Evolutionary conservation across 53 echinoderm and acorn worm species (phyloP).

Genomic region (Antedon mediterranea): DNA sequence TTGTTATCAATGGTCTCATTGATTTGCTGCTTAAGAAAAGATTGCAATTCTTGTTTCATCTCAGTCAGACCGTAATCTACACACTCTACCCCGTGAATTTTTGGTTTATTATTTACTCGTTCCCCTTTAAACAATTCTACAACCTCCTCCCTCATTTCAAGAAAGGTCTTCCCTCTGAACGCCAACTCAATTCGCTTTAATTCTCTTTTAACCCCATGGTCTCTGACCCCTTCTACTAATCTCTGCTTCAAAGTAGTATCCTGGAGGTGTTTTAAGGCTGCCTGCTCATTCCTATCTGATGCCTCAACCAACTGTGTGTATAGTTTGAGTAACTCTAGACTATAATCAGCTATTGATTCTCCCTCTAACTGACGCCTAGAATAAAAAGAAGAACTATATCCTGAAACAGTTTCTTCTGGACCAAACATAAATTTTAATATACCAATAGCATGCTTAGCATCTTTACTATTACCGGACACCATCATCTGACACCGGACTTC

Average conservation of each 20-base stretch:
- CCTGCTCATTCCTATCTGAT: background rate
- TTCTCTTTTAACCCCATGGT: conserved; percentile 6
- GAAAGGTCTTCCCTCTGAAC: conserved; percentile 12
- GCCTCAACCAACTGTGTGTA: background rate
- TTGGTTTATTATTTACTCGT: background rate
- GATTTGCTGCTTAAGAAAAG: background rate
- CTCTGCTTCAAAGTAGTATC: background rate
- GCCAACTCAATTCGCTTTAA: conserved; percentile 16
- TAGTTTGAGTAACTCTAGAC: background rate
- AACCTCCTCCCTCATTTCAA: conserved; percentile 20
- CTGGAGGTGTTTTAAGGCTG: background rate
- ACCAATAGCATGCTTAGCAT: background rate
- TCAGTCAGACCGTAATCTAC: background rate
- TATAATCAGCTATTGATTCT: background rate
- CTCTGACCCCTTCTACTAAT: conserved; percentile 6
- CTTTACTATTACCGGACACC: background rate
- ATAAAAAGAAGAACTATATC: background rate
- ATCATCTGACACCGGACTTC: no score
- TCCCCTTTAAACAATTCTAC: conserved; percentile 11
- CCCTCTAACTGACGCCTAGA: background rate
- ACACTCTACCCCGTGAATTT: background rate
- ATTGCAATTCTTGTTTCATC: background rate
- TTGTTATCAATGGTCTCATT: background rate
- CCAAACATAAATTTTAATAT: background rate
- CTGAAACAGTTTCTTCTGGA: background rate